Percentiles rank a stretch among this genome's conserved stretches.
phyloP scores from a whole-genome alignment of 2,113 vertebrate genomes.

The Lota lota region DNA sequence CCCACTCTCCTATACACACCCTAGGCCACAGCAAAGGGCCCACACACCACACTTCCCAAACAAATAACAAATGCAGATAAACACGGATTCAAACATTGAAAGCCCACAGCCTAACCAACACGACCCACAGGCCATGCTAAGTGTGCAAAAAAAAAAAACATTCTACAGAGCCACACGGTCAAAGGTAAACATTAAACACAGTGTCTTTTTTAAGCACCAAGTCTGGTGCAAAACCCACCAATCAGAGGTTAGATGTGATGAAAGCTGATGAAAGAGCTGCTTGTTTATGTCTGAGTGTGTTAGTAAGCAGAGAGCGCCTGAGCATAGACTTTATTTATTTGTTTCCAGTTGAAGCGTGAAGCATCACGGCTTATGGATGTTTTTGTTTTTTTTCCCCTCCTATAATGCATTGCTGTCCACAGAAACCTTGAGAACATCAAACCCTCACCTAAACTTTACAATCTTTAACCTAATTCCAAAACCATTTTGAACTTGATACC shows the following conservation, averaged over 20 bases:
- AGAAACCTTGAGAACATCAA: too few species aligned
- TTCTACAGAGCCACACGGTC: constrained; percentile 30
- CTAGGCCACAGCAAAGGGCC: background rate
- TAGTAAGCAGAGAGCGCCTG: constrained; percentile 54
- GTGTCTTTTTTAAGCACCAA: too few species aligned
- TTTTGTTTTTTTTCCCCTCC: background rate
- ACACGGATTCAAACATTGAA: constrained; percentile 31
- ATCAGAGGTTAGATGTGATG: constrained; percentile 41
- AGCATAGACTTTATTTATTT: constrained; percentile 68
- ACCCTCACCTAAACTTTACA: too few species aligned
- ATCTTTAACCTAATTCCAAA: too few species aligned
- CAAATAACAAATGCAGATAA: constrained; percentile 26
- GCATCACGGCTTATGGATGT: constrained; percentile 26
- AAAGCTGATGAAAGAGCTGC: constrained; percentile 21
- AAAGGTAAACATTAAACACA: constrained; percentile 62
- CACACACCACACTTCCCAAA: constrained; percentile 12
- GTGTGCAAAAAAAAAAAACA: constrained; percentile 17
- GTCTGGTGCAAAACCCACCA: constrained; percentile 45
- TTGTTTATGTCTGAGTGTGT: constrained; percentile 41
- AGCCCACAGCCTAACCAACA: constrained; percentile 29
- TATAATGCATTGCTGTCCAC: too few species aligned
- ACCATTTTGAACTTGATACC: too few species aligned
- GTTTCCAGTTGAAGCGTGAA: constrained; percentile 46
- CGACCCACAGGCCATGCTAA: constrained; percentile 40
- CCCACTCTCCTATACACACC: background rate